These are phyloP conservation scores for Dioctria rufipes DNA, from an alignment of 2,888 invertebrate species.

Conservation along the genomic window DNA sequence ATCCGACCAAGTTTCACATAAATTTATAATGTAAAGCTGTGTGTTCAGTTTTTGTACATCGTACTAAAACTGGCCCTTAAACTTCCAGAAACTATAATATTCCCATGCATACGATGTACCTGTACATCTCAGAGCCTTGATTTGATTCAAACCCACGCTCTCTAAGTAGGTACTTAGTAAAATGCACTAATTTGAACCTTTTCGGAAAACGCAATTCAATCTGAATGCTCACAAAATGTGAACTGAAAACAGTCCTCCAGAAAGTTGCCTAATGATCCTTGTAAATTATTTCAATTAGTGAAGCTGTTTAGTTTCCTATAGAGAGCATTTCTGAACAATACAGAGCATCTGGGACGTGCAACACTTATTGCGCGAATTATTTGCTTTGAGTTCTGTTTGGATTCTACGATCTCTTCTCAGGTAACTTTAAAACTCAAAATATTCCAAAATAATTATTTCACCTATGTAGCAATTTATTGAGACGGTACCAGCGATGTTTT, in stretches of 20 bases:
- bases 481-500: neutral
- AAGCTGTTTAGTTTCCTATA: slow-evolving; percentile 9
- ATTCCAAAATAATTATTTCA: slow-evolving; percentile 18
- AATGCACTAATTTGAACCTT: slow-evolving; percentile 24
- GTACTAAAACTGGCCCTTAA: no score
- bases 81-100: no score
- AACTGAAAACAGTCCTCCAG: slow-evolving; percentile 26
- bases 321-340: slow-evolving; percentile 13
- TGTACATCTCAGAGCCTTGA: no score
- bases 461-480: neutral
- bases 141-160: no score
- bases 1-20: no score
- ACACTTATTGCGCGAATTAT: neutral
- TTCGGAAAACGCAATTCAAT: neutral
- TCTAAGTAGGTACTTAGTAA: neutral
- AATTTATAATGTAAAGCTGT: no score
- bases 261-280: slow-evolving; percentile 46
- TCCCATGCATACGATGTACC: no score
- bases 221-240: neutral
- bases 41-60: no score
- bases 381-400: neutral
- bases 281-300: slow-evolving; percentile 39
- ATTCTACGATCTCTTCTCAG: neutral
- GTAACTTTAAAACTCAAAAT: neutral
- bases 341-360: neutral